Percentiles rank a stretch among this genome's conserved stretches.
phyloP scores from a whole-genome alignment of 2,888 invertebrate genomes.

The Orchestes rusci region DNA sequence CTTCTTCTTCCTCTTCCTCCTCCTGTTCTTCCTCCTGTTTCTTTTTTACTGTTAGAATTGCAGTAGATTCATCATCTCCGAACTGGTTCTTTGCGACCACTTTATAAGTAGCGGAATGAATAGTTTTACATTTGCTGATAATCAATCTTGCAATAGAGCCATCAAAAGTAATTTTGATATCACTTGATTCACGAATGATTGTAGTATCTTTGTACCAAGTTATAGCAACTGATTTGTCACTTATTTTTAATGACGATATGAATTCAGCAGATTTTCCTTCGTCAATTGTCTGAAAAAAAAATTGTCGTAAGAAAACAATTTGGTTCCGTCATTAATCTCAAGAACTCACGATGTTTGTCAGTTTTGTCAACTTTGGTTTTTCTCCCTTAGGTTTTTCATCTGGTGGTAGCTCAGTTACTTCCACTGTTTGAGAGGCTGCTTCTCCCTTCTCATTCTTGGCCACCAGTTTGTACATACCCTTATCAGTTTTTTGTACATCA shows the following conservation, averaged over 20 bases:
- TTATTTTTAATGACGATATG: constrained; percentile 62
- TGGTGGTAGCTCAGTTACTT: constrained; percentile 75
- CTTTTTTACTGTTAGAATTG: constrained; percentile 70
- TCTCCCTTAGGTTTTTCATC: constrained; percentile 67
- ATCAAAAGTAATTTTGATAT: constrained; percentile 74
- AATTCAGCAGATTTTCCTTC: constrained; percentile 75
- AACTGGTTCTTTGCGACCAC: constrained; percentile 85
- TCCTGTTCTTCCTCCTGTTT: constrained; percentile 42
- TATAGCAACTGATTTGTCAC: constrained; percentile 73
- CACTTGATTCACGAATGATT: constrained; percentile 68
- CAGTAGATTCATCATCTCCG: constrained; percentile 82
- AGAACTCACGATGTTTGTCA: constrained; percentile 65
- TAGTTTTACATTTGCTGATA: constrained; percentile 65
- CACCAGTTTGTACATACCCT: constrained; percentile 82
- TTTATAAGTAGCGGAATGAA: constrained; percentile 74
- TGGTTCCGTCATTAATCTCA: neutral
- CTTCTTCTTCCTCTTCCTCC: constrained; percentile 38
- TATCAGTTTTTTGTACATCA: constrained; percentile 71
- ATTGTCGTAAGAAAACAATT: neutral
- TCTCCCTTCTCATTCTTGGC: constrained; percentile 92
- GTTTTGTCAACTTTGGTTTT: constrained; percentile 72
- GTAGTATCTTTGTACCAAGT: constrained; percentile 81
- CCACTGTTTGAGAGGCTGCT: constrained; percentile 80
- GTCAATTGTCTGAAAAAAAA: constrained; percentile 50
- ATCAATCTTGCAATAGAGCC: constrained; percentile 73